These are phyloP conservation scores for Epinephelus lanceolatus DNA, from an alignment of 2,113 vertebrate species.

Conservation along the genomic window DNA sequence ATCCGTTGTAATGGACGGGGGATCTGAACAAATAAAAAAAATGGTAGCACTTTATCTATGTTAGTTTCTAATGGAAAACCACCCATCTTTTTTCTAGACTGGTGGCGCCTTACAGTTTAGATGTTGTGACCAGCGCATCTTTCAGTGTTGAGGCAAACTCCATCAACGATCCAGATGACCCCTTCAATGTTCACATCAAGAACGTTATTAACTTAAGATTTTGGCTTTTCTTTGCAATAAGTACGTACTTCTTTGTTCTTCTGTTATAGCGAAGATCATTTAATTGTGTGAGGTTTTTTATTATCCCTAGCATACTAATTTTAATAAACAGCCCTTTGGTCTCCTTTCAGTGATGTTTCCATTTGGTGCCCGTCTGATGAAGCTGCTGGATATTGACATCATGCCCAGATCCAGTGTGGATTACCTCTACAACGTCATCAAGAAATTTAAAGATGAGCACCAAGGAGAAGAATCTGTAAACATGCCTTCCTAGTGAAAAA, in stretches of 20 bases:
- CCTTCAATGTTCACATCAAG: conserved; percentile 79
- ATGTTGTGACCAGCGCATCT: conserved; percentile 85
- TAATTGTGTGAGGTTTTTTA: too few relatives aligned
- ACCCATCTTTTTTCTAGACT: conserved; percentile 71
- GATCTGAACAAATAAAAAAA: not conserved
- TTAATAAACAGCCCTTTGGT: not conserved
- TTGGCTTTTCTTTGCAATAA: conserved; percentile 7
- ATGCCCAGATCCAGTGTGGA: conserved; percentile 37
- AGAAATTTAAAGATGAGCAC: conserved; percentile 67
- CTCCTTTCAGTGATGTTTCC: conserved; percentile 65
- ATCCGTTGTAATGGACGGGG: too few relatives aligned
- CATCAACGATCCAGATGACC: conserved; percentile 87
- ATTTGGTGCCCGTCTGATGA: conserved; percentile 13
- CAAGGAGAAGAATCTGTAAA: not conserved
- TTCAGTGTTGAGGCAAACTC: conserved; percentile 89
- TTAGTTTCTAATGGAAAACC: too few relatives aligned
- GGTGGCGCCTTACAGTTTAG: conserved; percentile 88
- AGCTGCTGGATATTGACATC: conserved; percentile 14
- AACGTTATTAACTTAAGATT: conserved; percentile 79
- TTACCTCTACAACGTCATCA: conserved; percentile 66
- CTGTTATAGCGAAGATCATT: not conserved
- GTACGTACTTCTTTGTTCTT: conserved; percentile 28
- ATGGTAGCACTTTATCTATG: not conserved
- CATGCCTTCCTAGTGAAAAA: too few relatives aligned
- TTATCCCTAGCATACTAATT: not conserved